Conservation (phyloP, 30 jellyfish, hydroid and myxozoan genomes). For the Turritopsis rubra region DNA sequence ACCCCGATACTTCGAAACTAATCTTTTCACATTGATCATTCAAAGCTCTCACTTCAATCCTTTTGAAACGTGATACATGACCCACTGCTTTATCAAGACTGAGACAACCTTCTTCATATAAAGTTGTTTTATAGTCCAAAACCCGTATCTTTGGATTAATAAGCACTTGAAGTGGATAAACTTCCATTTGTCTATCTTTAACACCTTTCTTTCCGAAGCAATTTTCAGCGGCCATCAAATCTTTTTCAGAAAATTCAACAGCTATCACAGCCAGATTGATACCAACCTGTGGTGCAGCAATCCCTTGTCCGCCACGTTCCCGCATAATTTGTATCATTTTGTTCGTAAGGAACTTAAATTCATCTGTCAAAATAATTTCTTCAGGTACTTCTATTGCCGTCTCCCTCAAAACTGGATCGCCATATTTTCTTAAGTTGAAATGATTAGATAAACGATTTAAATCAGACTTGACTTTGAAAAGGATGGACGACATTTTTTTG, state of each 20-base stretch:
- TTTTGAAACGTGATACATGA: slow-evolving; percentile 6
- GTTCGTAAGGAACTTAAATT: background rate
- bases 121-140: slow-evolving; percentile 15
- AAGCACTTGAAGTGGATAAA: slow-evolving; percentile 20
- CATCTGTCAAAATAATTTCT: slow-evolving; percentile 9
- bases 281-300: slow-evolving; percentile 44
- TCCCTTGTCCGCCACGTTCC: slow-evolving; percentile 24
- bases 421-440: slow-evolving; percentile 23
- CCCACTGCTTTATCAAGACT: slow-evolving; percentile 19
- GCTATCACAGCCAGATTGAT: slow-evolving; percentile 18
- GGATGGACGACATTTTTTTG: background rate
- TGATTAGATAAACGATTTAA: background rate
- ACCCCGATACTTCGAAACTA: background rate
- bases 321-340: slow-evolving; percentile 22
- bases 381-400: slow-evolving; percentile 22
- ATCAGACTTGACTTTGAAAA: slow-evolving; percentile 14
- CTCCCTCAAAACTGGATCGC: slow-evolving; percentile 30
- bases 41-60: slow-evolving; percentile 9
- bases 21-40: slow-evolving; percentile 15
- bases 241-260: slow-evolving; percentile 23
- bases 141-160: slow-evolving; percentile 27
- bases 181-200: slow-evolving; percentile 14
- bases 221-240: slow-evolving; percentile 10
- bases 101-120: slow-evolving; percentile 35
- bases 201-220: slow-evolving; percentile 21